phyloP scores from a whole-genome alignment of 92 coral and sea anemone genomes.

The Porites divaricata region DNA sequence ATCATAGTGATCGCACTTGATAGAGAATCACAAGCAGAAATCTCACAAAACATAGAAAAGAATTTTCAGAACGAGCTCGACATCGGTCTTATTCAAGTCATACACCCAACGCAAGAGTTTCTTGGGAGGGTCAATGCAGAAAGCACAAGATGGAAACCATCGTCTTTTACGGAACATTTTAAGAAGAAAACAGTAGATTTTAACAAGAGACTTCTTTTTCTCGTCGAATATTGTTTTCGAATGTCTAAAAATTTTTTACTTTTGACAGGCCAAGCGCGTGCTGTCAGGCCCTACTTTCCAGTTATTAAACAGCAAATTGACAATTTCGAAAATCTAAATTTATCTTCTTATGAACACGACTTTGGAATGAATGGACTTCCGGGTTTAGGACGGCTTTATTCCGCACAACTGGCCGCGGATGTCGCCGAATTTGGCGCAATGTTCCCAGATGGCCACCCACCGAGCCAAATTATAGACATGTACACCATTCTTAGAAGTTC shows the following conservation, averaged over 20 bases:
- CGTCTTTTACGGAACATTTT: constrained; percentile 5
- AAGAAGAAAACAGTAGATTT: background rate
- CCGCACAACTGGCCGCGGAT: constrained; percentile 18
- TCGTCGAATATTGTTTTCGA: constrained; percentile 25
- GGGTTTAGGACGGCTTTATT: constrained; percentile 47
- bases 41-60: background rate
- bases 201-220: constrained; percentile 12
- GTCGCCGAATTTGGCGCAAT: constrained; percentile 51
- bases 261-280: constrained; percentile 21
- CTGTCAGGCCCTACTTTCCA: constrained; percentile 23
- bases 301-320: constrained; percentile 15
- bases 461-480: background rate
- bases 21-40: constrained; percentile 17
- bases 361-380: constrained; percentile 13
- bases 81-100: constrained; percentile 23
- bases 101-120: background rate
- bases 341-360: background rate
- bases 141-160: background rate
- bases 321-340: constrained; percentile 6
- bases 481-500: background rate
- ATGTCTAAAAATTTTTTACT: constrained; percentile 28
- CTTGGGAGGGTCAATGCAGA: background rate
- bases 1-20: constrained; percentile 42
- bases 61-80: constrained; percentile 15
- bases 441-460: constrained; percentile 25